Conservation (phyloP, 2,888 invertebrate species). For the Megastigmus dorsalis region DNA sequence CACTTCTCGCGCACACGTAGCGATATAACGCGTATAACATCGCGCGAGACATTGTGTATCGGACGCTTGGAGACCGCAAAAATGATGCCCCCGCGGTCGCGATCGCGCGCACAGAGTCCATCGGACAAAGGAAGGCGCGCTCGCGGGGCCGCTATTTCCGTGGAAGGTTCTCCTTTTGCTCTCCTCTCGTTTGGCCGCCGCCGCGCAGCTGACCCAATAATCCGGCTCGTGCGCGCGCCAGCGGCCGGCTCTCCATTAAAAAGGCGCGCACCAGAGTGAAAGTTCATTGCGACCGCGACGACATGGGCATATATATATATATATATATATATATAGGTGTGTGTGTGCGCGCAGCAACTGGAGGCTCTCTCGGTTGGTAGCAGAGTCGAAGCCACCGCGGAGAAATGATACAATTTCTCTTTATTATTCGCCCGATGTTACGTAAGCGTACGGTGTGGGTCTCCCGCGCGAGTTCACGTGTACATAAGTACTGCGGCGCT, state of each 20-base stretch:
- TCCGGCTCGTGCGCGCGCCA: no score
- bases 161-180: no score
- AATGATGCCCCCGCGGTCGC: not conserved
- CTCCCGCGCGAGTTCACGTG: not conserved
- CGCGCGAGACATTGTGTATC: not conserved
- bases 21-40: not conserved
- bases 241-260: not conserved
- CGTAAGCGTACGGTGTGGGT: conserved; percentile 45
- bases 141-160: no score
- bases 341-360: no score
- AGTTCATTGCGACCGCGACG: conserved; percentile 61
- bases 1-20: not conserved
- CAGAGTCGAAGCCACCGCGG: no score
- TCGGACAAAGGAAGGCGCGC: no score
- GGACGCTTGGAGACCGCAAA: no score
- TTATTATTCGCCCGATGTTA: conserved; percentile 58
- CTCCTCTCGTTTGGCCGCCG: no score
- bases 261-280: conserved; percentile 59
- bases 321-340: not conserved
- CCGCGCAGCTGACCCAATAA: conserved; percentile 36
- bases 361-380: no score
- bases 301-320: not conserved
- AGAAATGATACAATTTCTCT: conserved; percentile 66
- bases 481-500: not conserved
- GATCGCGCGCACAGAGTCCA: not conserved